phyloP scores from a whole-genome alignment of 2,888 invertebrate genomes.

The Caenorhabditis sp. region DNA sequence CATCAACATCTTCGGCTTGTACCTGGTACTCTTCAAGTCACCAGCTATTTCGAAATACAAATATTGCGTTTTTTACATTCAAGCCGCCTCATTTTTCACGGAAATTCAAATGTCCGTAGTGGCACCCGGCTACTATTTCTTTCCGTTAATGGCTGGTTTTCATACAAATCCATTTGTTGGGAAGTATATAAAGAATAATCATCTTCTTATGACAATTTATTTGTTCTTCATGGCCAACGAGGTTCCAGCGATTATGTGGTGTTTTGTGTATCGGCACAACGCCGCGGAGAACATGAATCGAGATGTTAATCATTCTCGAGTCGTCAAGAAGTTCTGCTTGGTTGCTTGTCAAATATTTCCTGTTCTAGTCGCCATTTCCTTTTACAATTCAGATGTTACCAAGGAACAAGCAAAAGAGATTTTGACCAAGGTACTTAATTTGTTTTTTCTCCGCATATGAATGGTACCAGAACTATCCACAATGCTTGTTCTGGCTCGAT shows the following conservation, averaged over 20 bases:
- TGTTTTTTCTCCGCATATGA: no score
- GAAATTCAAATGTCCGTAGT: constrained; percentile 25
- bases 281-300: constrained; percentile 4
- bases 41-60: no score
- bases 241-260: constrained; percentile 16
- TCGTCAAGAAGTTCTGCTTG: neutral
- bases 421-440: no score
- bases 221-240: constrained; percentile 18
- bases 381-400: neutral
- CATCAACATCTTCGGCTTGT: no score
- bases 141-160: constrained; percentile 22
- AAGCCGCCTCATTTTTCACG: constrained; percentile 3
- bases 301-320: neutral
- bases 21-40: no score
- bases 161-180: constrained; percentile 1
- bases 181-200: neutral
- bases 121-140: constrained; percentile 26
- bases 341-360: neutral
- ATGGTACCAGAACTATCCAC: constrained; percentile 19
- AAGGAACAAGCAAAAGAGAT: neutral
- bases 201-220: constrained; percentile 20
- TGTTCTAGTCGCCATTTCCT: neutral
- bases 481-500: constrained; percentile 8
- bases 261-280: constrained; percentile 17
- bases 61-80: no score